phyloP scores from a whole-genome alignment of 1,140 invertebrate genomes.

The Lamellibrachia luymesi region DNA sequence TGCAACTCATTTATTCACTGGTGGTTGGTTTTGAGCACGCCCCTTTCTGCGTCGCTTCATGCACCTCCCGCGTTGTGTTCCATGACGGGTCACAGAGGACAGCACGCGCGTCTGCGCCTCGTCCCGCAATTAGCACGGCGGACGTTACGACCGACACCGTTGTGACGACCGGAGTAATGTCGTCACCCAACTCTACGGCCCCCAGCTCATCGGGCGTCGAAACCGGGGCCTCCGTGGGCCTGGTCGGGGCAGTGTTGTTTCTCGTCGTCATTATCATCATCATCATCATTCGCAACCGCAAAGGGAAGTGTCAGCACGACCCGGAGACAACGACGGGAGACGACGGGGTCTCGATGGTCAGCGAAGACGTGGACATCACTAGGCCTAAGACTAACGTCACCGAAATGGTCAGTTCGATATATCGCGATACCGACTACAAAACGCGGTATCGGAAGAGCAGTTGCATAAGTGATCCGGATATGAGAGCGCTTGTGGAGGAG shows the following conservation, averaged over 20 bases:
- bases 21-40: background rate
- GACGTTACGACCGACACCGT: background rate
- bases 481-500: background rate
- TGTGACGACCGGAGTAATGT: background rate
- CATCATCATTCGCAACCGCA: background rate
- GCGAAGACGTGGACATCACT: background rate
- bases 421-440: background rate
- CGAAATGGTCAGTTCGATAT: background rate
- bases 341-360: background rate
- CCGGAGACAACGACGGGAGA: background rate
- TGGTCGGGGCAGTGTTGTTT: background rate
- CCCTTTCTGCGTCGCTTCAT: background rate
- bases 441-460: background rate
- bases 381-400: background rate
- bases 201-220: background rate
- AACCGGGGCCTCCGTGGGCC: background rate
- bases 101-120: too few relatives aligned
- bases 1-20: background rate
- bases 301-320: background rate
- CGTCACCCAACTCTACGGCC: background rate
- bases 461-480: background rate
- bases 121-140: background rate
- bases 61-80: background rate
- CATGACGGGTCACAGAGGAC: background rate
- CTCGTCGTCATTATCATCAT: constrained; percentile 5